Evolutionary conservation across 1,140 invertebrate species (phyloP).

Genomic region (Samia ricini): DNA sequence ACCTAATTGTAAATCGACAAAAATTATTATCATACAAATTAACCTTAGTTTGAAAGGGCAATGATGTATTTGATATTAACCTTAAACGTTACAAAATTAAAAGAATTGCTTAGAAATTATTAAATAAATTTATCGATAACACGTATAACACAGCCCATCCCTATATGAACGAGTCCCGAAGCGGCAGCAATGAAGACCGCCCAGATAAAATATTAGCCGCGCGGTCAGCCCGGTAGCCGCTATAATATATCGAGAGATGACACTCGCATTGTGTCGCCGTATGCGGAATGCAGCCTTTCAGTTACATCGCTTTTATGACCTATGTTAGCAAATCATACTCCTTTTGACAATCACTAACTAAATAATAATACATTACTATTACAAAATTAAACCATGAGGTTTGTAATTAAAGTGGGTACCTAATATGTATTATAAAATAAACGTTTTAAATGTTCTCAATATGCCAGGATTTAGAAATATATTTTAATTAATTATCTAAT

Average conservation of each 20-base stretch:
- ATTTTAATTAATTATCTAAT: too few relatives aligned
- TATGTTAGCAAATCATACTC: background rate
- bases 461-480: too few relatives aligned
- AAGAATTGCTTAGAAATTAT: background rate
- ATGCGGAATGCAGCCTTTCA: conserved; percentile 20
- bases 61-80: too few relatives aligned
- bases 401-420: background rate
- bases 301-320: conserved; percentile 2
- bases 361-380: too few relatives aligned
- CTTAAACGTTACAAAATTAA: too few relatives aligned
- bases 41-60: too few relatives aligned
- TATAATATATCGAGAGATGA: conserved; percentile 46
- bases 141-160: conserved; percentile 19
- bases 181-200: conserved; percentile 63
- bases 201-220: conserved; percentile 68
- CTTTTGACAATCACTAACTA: background rate
- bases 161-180: conserved; percentile 40
- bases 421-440: too few relatives aligned
- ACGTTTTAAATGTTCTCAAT: too few relatives aligned
- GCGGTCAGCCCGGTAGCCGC: conserved; percentile 47
- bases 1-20: too few relatives aligned
- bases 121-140: background rate
- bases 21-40: too few relatives aligned
- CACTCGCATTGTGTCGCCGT: conserved; percentile 42
- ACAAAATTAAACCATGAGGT: background rate